Evolutionary conservation across 92 coral and sea anemone species (phyloP).

Genomic region (Plumapathes pennacea): DNA sequence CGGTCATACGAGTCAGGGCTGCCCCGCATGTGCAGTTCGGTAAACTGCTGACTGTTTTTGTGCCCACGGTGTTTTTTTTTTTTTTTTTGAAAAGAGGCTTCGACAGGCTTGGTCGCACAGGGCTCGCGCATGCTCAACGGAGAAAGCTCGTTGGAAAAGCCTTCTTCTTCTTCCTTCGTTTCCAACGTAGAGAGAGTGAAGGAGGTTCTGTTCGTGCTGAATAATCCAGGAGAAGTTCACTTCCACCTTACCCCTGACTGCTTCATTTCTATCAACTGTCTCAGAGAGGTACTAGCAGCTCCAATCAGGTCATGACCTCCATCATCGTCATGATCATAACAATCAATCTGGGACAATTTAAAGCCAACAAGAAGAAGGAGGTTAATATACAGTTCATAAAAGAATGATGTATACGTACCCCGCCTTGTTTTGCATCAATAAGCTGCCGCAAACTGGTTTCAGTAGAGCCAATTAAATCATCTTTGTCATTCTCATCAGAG

Average conservation of each 20-base stretch:
- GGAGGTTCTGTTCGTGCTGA: no score
- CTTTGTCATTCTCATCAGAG: constrained; percentile 84
- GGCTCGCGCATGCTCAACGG: no score
- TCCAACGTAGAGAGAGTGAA: no score
- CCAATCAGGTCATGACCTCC: constrained; percentile 88
- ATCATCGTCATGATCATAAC: constrained; percentile 83
- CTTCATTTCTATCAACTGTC: constrained; percentile 51
- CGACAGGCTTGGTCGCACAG: no score
- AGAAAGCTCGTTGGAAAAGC: no score
- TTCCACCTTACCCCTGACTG: constrained; percentile 70
- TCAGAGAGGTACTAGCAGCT: constrained; percentile 38
- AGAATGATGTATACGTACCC: constrained; percentile 95
- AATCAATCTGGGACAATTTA: constrained; percentile 61
- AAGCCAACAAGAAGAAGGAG: neutral
- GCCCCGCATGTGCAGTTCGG: no score
- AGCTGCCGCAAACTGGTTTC: constrained; percentile 73
- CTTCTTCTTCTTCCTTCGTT: no score
- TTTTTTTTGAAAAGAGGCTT: no score
- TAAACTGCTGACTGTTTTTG: no score
- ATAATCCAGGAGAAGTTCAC: no score
- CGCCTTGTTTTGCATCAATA: constrained; percentile 65
- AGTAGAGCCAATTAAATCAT: constrained; percentile 87
- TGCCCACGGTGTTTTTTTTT: no score
- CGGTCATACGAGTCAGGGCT: no score
- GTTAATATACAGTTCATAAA: constrained; percentile 3